These are phyloP conservation scores for Cacoxenus indagator DNA, from an alignment of 2,888 invertebrate species.

Conservation along the genomic window DNA sequence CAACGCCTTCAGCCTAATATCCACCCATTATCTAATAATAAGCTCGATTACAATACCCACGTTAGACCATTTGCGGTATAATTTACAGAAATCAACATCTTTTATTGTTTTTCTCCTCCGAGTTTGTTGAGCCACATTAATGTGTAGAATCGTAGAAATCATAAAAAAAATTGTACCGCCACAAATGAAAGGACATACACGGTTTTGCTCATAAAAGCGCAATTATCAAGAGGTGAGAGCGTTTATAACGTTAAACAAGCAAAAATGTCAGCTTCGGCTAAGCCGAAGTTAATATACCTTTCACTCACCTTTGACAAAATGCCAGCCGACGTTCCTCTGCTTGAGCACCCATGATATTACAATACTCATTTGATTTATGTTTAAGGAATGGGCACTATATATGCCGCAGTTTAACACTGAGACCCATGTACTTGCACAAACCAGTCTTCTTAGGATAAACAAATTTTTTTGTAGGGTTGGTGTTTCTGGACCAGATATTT, in stretches of 20 bases:
- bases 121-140: conserved; percentile 18
- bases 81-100: conserved; percentile 35
- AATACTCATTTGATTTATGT: too few species aligned
- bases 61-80: conserved; percentile 30
- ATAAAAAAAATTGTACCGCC: conserved; percentile 10
- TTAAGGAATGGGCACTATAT: too few species aligned
- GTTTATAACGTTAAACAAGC: conserved; percentile 38
- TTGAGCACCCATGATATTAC: too few species aligned
- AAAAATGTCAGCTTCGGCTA: too few species aligned
- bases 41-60: conserved; percentile 37
- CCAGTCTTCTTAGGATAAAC: too few species aligned
- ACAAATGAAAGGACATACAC: conserved; percentile 38
- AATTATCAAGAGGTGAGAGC: conserved; percentile 52
- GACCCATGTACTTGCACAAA: too few species aligned
- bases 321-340: too few species aligned
- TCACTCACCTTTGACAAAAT: too few species aligned
- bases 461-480: too few species aligned
- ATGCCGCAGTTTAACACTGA: too few species aligned
- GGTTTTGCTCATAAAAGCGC: conserved; percentile 45
- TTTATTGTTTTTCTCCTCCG: conserved; percentile 1
- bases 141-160: conserved; percentile 8
- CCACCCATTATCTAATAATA: conserved; percentile 50
- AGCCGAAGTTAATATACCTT: too few species aligned
- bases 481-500: too few species aligned
- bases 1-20: conserved; percentile 48